A percentile compares a stretch with the other conserved stretches of the same genome.
Conservation (phyloP, 2,113 vertebrate genomes). For the Lepus europaeus region DNA sequence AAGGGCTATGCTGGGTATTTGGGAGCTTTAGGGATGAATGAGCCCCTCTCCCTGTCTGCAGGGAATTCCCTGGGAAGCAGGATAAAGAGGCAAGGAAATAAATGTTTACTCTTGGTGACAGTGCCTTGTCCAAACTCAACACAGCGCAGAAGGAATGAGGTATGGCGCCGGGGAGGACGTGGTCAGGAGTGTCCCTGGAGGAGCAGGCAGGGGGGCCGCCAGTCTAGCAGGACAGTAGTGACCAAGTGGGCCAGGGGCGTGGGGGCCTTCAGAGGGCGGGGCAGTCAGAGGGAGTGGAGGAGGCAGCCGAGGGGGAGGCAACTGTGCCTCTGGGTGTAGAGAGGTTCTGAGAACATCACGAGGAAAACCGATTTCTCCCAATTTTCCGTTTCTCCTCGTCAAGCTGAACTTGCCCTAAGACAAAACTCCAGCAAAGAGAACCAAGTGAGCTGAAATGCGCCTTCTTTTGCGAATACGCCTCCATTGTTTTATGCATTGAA, state of each 20-base stretch:
- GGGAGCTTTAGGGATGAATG: not conserved
- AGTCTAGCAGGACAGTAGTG: not conserved
- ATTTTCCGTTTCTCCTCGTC: not conserved
- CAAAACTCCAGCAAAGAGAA: not conserved
- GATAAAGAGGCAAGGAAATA: not conserved
- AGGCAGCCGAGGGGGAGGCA: not conserved
- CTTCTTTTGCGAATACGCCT: not conserved
- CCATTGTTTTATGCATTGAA: slow-evolving; percentile 16
- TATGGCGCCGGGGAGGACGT: not conserved
- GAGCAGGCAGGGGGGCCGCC: not conserved
- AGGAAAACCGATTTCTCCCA: not conserved
- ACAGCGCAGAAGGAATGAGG: not conserved
- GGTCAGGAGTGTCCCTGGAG: not conserved
- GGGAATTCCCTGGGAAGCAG: not conserved
- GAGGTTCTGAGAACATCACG: not conserved
- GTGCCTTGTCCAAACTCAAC: not conserved
- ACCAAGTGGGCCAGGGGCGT: not conserved
- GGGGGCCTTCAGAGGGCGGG: not conserved
- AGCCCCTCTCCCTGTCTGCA: not conserved
- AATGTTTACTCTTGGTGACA: not conserved
- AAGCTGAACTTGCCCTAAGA: slow-evolving; percentile 31
- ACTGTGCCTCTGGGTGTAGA: not conserved
- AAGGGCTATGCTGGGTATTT: not conserved
- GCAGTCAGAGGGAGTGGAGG: not conserved
- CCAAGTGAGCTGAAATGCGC: not conserved